Percentiles rank a stretch among this genome's conserved stretches.
phyloP scores from a whole-genome alignment of 1,140 invertebrate species.

The Drosophila neocordata region DNA sequence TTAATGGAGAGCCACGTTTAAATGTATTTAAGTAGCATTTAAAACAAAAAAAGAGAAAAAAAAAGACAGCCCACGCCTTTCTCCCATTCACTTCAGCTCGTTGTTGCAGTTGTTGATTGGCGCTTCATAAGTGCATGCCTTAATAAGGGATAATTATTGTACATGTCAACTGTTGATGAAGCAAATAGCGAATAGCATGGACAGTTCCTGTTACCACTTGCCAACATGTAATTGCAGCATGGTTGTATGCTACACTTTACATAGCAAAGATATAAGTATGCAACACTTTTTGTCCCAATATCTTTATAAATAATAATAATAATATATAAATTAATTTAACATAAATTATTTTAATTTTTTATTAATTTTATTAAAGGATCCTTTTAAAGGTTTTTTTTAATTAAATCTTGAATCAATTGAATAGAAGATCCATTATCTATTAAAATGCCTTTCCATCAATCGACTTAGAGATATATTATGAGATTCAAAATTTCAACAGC shows the following conservation, averaged over 20 bases:
- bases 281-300: too few relatives aligned
- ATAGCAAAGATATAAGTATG: not conserved
- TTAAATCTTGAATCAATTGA: too few relatives aligned
- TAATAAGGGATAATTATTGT: constrained; percentile 21
- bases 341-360: too few relatives aligned
- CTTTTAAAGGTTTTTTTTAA: too few relatives aligned
- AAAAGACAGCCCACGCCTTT: not conserved
- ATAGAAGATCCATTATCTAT: too few relatives aligned
- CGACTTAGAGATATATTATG: too few relatives aligned
- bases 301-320: too few relatives aligned
- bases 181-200: not conserved
- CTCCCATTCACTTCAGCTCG: not conserved
- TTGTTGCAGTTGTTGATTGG: constrained; percentile 12
- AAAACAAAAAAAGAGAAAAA: not conserved
- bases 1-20: constrained; percentile 68
- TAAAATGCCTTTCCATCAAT: too few relatives aligned
- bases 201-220: not conserved
- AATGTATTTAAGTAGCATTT: constrained; percentile 77
- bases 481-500: too few relatives aligned
- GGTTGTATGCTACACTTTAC: not conserved
- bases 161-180: constrained; percentile 16
- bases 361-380: too few relatives aligned
- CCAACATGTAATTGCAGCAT: not conserved
- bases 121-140: constrained; percentile 9
- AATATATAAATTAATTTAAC: too few relatives aligned